These are phyloP conservation scores for Amphipoea oculea DNA, from an alignment of 2,888 invertebrate species.

Conservation along the genomic window DNA sequence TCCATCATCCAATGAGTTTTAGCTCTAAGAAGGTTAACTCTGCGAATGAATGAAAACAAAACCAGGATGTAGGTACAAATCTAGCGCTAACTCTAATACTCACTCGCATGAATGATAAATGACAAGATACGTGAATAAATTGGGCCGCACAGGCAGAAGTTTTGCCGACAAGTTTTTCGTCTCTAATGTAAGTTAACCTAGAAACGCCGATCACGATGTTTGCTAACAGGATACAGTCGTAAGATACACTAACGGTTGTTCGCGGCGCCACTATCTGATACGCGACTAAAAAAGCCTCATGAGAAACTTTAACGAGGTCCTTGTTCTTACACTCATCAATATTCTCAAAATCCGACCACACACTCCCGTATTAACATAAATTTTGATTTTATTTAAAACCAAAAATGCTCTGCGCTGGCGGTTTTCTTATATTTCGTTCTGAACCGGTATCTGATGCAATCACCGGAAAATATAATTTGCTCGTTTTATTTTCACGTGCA, in stretches of 20 bases:
- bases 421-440: slow-evolving; percentile 23
- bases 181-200: slow-evolving; percentile 66
- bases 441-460: slow-evolving; percentile 45
- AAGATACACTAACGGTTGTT: slow-evolving; percentile 66
- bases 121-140: slow-evolving; percentile 43
- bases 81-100: slow-evolving; percentile 15
- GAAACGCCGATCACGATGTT: slow-evolving; percentile 68
- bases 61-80: slow-evolving; percentile 45
- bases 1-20: too few relatives aligned
- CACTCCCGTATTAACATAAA: slow-evolving; percentile 13
- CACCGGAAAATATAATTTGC: slow-evolving; percentile 37
- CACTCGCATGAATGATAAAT: slow-evolving; percentile 55
- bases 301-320: slow-evolving; percentile 43
- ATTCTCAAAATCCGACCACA: slow-evolving; percentile 25
- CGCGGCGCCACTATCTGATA: slow-evolving; percentile 48
- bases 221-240: slow-evolving; percentile 68
- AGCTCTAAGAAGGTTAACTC: neutral
- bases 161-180: slow-evolving; percentile 60
- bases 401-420: neutral
- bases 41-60: neutral
- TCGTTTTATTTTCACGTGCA: slow-evolving; percentile 15
- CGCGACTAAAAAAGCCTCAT: slow-evolving; percentile 47
- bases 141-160: slow-evolving; percentile 42
- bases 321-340: slow-evolving; percentile 44
- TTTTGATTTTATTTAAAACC: slow-evolving; percentile 41